These are phyloP conservation scores for Ephialtes manifestator DNA, from an alignment of 2,888 invertebrate genomes.

Conservation along the genomic window DNA sequence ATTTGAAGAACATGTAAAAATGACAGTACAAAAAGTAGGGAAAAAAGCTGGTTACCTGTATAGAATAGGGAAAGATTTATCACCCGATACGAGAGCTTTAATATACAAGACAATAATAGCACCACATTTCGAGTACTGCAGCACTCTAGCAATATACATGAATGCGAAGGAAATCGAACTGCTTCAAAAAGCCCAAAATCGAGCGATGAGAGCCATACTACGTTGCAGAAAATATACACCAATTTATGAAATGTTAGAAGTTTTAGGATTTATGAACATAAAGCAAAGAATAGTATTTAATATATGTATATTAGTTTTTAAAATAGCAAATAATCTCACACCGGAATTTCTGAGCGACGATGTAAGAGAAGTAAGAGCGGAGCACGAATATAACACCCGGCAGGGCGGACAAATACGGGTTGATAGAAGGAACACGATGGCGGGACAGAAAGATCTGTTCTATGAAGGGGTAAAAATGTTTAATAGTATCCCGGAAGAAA, in stretches of 20 bases:
- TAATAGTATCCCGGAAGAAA: background rate
- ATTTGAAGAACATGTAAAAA: no score
- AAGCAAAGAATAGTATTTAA: background rate
- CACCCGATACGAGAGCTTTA: no score
- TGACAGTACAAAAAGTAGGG: no score
- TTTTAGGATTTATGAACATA: background rate
- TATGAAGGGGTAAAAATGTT: background rate
- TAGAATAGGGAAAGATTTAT: no score
- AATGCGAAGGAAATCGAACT: no score
- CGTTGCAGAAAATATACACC: background rate
- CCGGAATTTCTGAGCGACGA: background rate
- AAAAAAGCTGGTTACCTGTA: no score
- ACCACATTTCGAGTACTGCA: no score
- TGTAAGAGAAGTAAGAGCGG: background rate
- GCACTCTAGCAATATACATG: no score
- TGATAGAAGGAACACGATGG: background rate
- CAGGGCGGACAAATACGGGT: background rate
- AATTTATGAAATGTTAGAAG: background rate
- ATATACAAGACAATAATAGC: no score
- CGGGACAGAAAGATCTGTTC: background rate
- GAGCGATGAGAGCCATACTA: background rate
- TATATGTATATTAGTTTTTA: background rate
- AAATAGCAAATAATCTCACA: background rate
- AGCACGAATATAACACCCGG: background rate
- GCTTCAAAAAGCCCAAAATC: no score